Percentiles rank a stretch among this genome's conserved stretches.
Evolutionary conservation across 2,113 vertebrate species (phyloP).

Genomic region (Oriolus oriolus): DNA sequence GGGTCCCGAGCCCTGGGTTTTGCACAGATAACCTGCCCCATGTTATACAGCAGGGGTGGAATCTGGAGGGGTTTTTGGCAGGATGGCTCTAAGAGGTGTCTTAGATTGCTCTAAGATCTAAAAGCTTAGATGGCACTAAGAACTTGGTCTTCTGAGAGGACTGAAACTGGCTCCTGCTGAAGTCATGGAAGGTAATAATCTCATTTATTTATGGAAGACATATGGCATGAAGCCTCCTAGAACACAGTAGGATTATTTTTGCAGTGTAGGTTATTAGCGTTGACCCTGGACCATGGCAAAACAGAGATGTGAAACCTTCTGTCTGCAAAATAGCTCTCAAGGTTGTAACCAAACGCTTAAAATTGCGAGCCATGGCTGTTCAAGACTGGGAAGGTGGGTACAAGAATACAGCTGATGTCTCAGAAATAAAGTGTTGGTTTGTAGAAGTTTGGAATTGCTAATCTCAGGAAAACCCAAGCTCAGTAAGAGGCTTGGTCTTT

Average conservation of each 20-base stretch:
- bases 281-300: neutral
- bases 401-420: neutral
- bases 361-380: neutral
- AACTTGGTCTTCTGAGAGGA: neutral
- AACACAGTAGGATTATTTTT: neutral
- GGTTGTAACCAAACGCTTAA: neutral
- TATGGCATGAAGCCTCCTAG: neutral
- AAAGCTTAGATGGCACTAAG: neutral
- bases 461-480: neutral
- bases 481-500: neutral
- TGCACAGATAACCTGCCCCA: neutral
- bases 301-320: neutral
- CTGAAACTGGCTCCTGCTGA: neutral
- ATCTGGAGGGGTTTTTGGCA: neutral
- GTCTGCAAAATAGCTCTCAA: neutral
- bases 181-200: neutral
- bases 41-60: neutral
- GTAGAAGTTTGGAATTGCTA: neutral
- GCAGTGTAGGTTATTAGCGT: neutral
- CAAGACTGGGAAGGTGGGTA: neutral
- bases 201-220: neutral
- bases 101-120: neutral
- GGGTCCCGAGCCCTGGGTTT: neutral
- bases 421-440: neutral
- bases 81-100: neutral